Conservation (phyloP, 2,888 invertebrate genomes). For the Tuberolachnus salignus region DNA sequence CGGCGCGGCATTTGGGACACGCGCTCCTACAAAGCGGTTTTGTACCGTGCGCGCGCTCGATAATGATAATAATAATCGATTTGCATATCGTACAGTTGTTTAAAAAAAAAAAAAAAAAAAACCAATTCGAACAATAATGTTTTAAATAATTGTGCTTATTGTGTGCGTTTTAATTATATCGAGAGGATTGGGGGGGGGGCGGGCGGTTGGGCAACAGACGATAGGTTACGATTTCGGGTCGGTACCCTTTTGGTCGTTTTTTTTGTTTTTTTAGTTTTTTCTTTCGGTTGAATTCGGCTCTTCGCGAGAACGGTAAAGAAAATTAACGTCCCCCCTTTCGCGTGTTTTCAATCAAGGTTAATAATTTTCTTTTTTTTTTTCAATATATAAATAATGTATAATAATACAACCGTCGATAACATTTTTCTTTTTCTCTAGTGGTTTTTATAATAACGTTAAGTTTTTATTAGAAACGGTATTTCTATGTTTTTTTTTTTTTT, state of each 20-base stretch:
- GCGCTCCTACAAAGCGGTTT: slow-evolving; percentile 27
- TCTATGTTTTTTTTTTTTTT: no score
- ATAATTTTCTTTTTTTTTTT: no score
- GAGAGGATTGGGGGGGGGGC: background rate
- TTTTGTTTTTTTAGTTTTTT: background rate
- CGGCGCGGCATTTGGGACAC: slow-evolving; percentile 24
- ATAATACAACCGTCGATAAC: slow-evolving; percentile 4
- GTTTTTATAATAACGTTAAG: slow-evolving; percentile 5
- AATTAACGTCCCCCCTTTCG: slow-evolving; percentile 7
- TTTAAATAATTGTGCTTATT: slow-evolving; percentile 47
- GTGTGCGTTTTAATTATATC: slow-evolving; percentile 50
- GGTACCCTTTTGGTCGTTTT: slow-evolving; percentile 22
- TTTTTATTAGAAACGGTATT: background rate
- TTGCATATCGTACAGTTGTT: slow-evolving; percentile 3
- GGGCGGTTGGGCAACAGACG: background rate
- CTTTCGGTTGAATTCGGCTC: slow-evolving; percentile 10
- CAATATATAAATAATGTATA: no score
- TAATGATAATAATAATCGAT: slow-evolving; percentile 46
- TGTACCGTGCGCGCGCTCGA: slow-evolving; percentile 17
- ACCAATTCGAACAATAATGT: slow-evolving; percentile 25
- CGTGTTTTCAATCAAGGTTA: slow-evolving; percentile 32
- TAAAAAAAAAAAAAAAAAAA: slow-evolving; percentile 34
- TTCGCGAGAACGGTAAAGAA: slow-evolving; percentile 12
- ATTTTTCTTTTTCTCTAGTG: no score
- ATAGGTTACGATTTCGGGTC: slow-evolving; percentile 22